phyloP scores from a whole-genome alignment of 2,797 vertebrate genomes.

The Phylloscopus collybita region DNA sequence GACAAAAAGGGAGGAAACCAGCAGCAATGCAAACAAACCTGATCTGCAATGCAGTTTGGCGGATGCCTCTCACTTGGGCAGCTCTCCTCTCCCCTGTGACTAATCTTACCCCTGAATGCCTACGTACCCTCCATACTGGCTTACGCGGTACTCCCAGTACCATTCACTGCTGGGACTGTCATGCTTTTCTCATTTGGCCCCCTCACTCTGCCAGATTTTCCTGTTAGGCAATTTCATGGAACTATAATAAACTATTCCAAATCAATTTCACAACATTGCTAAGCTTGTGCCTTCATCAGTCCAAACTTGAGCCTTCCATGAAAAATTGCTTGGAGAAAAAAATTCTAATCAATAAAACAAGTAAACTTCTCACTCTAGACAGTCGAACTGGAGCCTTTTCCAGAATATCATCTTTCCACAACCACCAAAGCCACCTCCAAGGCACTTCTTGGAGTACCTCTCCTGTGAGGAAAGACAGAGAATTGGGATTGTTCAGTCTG shows the following conservation, averaged over 20 bases:
- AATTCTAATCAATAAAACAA: background rate
- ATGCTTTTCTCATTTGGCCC: background rate
- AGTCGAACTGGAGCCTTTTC: background rate
- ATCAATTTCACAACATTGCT: conserved; percentile 53
- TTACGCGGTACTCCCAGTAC: background rate
- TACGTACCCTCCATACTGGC: background rate
- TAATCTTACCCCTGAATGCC: background rate
- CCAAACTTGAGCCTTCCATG: background rate
- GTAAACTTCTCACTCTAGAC: background rate
- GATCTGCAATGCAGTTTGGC: background rate
- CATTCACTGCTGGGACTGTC: background rate
- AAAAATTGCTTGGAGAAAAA: conserved; percentile 40
- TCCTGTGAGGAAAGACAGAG: background rate
- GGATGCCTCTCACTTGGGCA: background rate
- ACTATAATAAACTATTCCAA: conserved; percentile 33
- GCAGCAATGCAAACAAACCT: background rate
- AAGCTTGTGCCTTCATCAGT: conserved; percentile 21
- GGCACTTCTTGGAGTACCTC: background rate
- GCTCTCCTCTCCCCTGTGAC: background rate
- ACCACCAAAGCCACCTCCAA: background rate
- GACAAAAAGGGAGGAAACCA: background rate
- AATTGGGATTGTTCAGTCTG: background rate
- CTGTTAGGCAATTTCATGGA: conserved; percentile 35
- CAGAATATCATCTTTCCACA: background rate
- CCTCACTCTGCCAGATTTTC: background rate